phyloP scores from a whole-genome alignment of 2,888 invertebrate species.

The Hololepta plana region DNA sequence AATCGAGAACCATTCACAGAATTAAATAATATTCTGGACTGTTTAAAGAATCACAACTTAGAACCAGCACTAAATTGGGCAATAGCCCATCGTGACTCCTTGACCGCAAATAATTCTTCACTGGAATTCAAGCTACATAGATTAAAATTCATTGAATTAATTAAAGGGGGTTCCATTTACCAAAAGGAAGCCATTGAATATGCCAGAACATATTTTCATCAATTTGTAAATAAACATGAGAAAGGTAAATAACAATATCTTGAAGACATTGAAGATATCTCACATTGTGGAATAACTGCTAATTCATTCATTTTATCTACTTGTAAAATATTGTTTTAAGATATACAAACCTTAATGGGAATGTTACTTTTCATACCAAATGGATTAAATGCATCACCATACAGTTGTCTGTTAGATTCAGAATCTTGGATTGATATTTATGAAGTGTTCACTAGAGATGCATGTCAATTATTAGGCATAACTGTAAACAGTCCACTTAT shows the following conservation, averaged over 20 bases:
- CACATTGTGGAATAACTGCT: constrained; percentile 4
- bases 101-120: constrained; percentile 48
- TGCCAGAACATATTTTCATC: constrained; percentile 68
- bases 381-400: constrained; percentile 65
- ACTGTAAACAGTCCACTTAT: constrained; percentile 81
- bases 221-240: constrained; percentile 58
- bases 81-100: constrained; percentile 48
- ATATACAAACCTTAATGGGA: constrained; percentile 75
- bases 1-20: constrained; percentile 64
- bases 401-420: constrained; percentile 52
- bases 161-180: constrained; percentile 40
- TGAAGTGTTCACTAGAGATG: constrained; percentile 82
- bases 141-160: constrained; percentile 57
- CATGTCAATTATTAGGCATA: constrained; percentile 77
- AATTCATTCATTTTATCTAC: constrained; percentile 4
- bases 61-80: constrained; percentile 81
- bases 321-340: constrained; percentile 28
- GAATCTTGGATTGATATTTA: constrained; percentile 72
- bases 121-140: constrained; percentile 71
- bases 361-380: constrained; percentile 61
- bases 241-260: constrained; percentile 34
- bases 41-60: constrained; percentile 64
- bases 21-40: constrained; percentile 74
- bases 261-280: constrained; percentile 1
- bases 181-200: constrained; percentile 76